These are phyloP conservation scores for Zoanthus gigantus DNA, from an alignment of 92 coral and sea anemone species.

Conservation along the genomic window DNA sequence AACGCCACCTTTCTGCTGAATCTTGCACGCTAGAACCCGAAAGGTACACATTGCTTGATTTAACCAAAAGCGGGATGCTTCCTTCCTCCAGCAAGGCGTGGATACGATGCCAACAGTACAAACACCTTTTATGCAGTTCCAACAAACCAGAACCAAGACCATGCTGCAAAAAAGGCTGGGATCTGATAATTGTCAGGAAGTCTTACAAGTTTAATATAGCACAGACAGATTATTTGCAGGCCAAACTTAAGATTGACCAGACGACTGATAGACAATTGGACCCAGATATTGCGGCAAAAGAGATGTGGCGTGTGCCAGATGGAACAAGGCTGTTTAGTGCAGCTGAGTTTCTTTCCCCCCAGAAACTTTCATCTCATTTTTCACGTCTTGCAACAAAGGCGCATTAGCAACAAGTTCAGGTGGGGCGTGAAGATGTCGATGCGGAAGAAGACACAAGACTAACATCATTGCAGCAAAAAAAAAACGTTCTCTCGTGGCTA, in stretches of 20 bases:
- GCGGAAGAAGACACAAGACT: conserved; percentile 38
- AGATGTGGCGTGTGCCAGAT: not conserved
- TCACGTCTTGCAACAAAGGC: not conserved
- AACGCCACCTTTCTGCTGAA: not conserved
- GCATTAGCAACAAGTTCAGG: not conserved
- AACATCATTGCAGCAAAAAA: conserved; percentile 34
- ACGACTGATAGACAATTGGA: not conserved
- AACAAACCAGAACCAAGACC: not conserved
- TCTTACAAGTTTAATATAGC: not conserved
- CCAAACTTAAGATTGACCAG: not conserved
- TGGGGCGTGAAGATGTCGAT: conserved; percentile 25
- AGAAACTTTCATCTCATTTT: not conserved
- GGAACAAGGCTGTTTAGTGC: not conserved
- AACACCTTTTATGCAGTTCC: not conserved
- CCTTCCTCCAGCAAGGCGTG: not conserved
- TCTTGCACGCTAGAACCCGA: not conserved
- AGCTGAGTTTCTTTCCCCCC: not conserved
- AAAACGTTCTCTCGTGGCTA: conserved; percentile 26
- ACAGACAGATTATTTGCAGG: not conserved
- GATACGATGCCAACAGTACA: not conserved
- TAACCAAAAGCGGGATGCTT: not conserved
- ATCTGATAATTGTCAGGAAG: not conserved
- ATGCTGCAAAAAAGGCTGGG: not conserved
- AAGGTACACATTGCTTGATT: not conserved
- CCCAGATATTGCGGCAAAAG: not conserved